Conservation (phyloP, 2,113 vertebrate species). For the Toxostoma redivivum region DNA sequence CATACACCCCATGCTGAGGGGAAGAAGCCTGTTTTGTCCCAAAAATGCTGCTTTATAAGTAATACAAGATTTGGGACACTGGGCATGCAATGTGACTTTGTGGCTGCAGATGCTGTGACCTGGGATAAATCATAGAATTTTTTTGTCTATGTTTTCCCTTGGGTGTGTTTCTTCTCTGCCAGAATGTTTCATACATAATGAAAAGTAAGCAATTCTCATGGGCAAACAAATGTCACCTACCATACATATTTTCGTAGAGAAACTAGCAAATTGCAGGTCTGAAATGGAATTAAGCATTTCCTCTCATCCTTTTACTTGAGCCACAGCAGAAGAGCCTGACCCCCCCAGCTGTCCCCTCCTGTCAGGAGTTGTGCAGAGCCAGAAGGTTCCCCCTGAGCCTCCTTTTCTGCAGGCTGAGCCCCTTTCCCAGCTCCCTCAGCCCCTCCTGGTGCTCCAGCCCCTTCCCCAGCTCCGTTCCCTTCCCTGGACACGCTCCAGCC, state of each 20-base stretch:
- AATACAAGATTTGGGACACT: background rate
- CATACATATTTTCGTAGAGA: background rate
- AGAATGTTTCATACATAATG: background rate
- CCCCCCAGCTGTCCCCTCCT: background rate
- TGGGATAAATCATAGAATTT: background rate
- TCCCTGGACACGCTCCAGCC: background rate
- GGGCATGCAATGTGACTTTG: background rate
- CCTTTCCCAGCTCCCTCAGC: background rate
- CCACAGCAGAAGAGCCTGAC: background rate
- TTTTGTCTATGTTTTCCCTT: background rate
- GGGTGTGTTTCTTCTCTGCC: background rate
- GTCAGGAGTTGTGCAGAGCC: background rate
- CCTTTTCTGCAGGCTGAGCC: background rate
- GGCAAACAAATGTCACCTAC: background rate
- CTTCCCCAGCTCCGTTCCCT: background rate
- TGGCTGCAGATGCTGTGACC: conserved; percentile 12
- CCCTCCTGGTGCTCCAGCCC: background rate
- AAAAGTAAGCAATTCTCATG: background rate
- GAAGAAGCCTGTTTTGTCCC: background rate
- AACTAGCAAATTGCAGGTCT: background rate
- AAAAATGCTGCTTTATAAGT: background rate
- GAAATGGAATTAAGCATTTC: background rate
- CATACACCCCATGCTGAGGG: background rate
- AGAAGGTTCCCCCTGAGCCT: background rate
- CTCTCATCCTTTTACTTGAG: background rate